These are phyloP conservation scores for Bettongia penicillata DNA, from an alignment of 2,113 vertebrate genomes.

Conservation along the genomic window DNA sequence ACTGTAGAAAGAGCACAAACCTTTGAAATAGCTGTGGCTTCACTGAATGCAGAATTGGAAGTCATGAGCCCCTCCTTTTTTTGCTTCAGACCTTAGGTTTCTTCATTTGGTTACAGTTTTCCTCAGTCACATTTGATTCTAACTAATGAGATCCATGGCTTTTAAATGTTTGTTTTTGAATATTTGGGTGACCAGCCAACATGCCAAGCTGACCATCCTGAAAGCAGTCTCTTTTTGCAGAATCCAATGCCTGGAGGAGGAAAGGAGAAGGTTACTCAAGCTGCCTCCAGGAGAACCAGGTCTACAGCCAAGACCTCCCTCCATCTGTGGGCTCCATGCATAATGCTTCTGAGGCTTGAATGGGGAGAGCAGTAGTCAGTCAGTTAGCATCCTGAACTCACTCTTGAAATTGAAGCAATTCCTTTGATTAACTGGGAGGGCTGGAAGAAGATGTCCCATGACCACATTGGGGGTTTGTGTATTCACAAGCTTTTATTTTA, in stretches of 20 bases:
- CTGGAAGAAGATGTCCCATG: conserved; percentile 12
- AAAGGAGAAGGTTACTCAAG: conserved; percentile 55
- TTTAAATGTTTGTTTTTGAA: conserved; percentile 77
- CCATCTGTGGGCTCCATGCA: conserved; percentile 65
- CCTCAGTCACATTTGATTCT: conserved; percentile 74
- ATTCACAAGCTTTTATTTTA: conserved; percentile 26
- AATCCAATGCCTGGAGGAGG: conserved; percentile 57
- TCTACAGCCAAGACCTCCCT: conserved; percentile 58
- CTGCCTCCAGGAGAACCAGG: conserved; percentile 68
- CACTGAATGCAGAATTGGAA: conserved; percentile 70
- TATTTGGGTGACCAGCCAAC: conserved; percentile 71
- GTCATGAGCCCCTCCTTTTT: conserved; percentile 17
- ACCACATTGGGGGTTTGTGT: not conserved
- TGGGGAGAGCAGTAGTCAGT: conserved; percentile 25
- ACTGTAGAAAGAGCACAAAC: conserved; percentile 57
- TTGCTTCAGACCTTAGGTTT: conserved; percentile 63
- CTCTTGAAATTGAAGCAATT: conserved; percentile 37
- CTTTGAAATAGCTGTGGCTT: conserved; percentile 73
- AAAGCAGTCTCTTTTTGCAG: conserved; percentile 71
- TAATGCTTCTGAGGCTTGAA: conserved; percentile 54
- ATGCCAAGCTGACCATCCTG: conserved; percentile 66
- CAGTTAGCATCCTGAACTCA: conserved; percentile 1
- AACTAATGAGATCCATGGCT: conserved; percentile 72
- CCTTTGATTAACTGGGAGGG: conserved; percentile 60
- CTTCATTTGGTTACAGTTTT: conserved; percentile 64